Conservation (phyloP, 2,113 vertebrate genomes). For the Hipposideros armiger region DNA sequence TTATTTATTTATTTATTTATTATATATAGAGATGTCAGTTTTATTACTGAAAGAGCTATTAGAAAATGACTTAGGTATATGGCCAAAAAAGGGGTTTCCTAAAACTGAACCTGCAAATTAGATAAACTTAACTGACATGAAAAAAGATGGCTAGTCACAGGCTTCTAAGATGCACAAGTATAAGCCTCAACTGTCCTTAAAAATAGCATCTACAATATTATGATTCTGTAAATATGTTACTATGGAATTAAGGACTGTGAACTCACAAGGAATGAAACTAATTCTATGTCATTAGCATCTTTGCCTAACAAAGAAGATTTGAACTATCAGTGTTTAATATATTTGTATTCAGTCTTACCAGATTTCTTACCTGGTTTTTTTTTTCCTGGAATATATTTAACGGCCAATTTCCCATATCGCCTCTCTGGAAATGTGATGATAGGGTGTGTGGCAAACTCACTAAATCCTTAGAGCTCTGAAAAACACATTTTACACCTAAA, state of each 20-base stretch:
- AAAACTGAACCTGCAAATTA: not conserved
- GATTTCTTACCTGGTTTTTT: not conserved
- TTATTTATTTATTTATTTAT: too few species aligned
- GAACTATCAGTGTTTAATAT: not conserved
- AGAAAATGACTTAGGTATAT: not conserved
- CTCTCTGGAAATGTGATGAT: not conserved
- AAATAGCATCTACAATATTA: not conserved
- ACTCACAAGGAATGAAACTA: not conserved
- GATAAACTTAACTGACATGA: not conserved
- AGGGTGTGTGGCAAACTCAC: not conserved
- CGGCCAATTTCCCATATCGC: not conserved
- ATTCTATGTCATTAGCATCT: not conserved
- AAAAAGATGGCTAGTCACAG: not conserved
- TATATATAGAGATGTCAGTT: not conserved
- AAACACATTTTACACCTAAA: not conserved
- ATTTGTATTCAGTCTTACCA: constrained; percentile 1
- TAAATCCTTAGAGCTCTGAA: not conserved
- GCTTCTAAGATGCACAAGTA: not conserved
- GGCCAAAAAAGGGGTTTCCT: not conserved
- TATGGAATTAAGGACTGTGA: not conserved
- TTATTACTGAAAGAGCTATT: not conserved
- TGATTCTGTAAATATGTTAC: not conserved
- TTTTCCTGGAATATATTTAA: not conserved
- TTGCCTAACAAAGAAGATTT: not conserved
- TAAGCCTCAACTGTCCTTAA: not conserved